Conservation (phyloP, 92 coral and sea anemone species). For the Paragorgia papillata region DNA sequence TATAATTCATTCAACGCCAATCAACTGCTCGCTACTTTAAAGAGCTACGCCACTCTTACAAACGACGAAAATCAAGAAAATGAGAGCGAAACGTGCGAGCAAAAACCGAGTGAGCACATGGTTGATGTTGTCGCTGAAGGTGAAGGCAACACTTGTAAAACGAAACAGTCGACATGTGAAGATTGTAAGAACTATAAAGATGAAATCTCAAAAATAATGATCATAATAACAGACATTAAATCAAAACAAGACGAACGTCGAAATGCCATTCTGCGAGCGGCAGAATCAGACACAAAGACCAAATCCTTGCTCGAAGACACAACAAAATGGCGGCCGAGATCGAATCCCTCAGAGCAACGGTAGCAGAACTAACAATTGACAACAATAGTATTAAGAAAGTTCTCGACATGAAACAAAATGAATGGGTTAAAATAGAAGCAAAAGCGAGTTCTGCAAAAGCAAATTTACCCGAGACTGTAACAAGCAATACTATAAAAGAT, state of each 20-base stretch:
- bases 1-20: too few relatives aligned
- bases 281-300: conserved; percentile 2
- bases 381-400: conserved; percentile 4
- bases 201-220: conserved; percentile 13
- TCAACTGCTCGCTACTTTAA: background rate
- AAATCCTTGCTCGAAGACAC: conserved; percentile 7
- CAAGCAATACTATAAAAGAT: too few relatives aligned
- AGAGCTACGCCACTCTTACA: conserved; percentile 1
- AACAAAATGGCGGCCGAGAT: conserved; percentile 31
- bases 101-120: conserved; percentile 17
- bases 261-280: background rate
- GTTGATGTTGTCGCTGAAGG: background rate
- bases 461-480: conserved; percentile 1
- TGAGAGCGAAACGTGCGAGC: too few relatives aligned
- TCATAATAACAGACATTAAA: conserved; percentile 3
- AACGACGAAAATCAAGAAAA: background rate
- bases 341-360: too few relatives aligned
- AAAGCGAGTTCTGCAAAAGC: background rate
- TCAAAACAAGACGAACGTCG: background rate
- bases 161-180: conserved; percentile 20
- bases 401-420: too few relatives aligned
- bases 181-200: conserved; percentile 9
- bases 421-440: conserved; percentile 16
- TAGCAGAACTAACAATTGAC: background rate
- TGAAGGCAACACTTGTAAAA: conserved; percentile 1